phyloP scores from a whole-genome alignment of 2,888 invertebrate species.

The Ochropleura plecta region DNA sequence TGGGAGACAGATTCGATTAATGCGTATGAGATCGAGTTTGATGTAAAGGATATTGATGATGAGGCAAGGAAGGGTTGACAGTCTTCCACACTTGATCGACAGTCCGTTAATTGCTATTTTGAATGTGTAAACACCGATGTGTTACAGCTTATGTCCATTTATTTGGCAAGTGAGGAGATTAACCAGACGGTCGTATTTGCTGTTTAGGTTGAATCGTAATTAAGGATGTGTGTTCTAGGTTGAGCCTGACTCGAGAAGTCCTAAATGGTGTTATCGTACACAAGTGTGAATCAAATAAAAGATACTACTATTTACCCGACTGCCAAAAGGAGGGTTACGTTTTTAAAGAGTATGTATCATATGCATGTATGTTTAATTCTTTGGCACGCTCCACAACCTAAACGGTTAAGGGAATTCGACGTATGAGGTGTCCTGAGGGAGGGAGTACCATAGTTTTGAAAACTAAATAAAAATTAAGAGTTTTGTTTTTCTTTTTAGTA shows the following conservation, averaged over 20 bases:
- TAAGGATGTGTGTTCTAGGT: not conserved
- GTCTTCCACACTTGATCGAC: conserved; percentile 71
- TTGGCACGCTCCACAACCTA: too few relatives aligned
- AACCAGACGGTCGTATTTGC: not conserved
- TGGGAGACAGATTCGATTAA: conserved; percentile 72
- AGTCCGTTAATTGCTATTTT: conserved; percentile 74
- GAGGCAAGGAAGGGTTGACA: conserved; percentile 62
- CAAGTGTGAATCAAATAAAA: too few relatives aligned
- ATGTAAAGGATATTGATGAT: conserved; percentile 73
- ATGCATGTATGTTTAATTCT: too few relatives aligned
- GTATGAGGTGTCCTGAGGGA: too few relatives aligned
- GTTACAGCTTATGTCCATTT: conserved; percentile 36
- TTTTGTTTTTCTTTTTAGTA: too few relatives aligned
- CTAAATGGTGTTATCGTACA: too few relatives aligned
- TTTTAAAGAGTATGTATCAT: too few relatives aligned
- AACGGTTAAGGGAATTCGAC: too few relatives aligned
- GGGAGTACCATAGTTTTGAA: too few relatives aligned
- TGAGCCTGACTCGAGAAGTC: too few relatives aligned
- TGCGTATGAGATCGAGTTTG: conserved; percentile 54
- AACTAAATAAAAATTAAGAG: too few relatives aligned
- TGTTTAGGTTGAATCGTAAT: conserved; percentile 1
- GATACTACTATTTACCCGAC: not conserved
- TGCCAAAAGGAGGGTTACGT: too few relatives aligned
- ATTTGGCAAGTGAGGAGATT: conserved; percentile 30
- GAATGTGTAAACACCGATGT: conserved; percentile 64